Conservation (phyloP, 2,797 vertebrate species). For the Luscinia megarhynchos region DNA sequence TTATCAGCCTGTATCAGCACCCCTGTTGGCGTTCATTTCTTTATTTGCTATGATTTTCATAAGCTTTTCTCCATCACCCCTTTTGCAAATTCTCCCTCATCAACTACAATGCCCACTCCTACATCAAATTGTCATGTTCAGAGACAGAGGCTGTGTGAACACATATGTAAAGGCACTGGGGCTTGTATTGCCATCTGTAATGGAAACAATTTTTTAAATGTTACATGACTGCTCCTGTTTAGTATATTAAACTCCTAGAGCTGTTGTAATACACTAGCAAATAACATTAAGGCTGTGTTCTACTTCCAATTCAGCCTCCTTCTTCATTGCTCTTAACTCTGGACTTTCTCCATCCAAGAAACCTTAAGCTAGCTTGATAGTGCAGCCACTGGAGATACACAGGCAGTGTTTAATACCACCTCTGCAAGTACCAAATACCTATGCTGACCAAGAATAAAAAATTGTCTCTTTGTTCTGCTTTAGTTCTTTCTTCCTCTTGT, state of each 20-base stretch:
- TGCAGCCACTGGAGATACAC: neutral
- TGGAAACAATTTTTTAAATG: neutral
- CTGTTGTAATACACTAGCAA: neutral
- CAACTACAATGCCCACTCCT: accelerated
- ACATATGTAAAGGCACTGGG: neutral
- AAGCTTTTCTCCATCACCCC: neutral
- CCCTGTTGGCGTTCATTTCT: neutral
- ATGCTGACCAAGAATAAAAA: neutral
- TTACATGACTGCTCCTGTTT: neutral
- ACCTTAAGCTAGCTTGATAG: neutral
- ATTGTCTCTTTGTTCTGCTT: neutral
- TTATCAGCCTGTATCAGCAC: neutral
- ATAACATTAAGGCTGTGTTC: neutral
- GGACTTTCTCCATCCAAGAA: neutral
- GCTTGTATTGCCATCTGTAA: neutral
- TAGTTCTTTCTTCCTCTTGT: neutral
- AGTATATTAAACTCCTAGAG: neutral
- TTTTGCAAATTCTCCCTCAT: neutral
- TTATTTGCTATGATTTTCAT: neutral
- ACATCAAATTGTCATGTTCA: neutral
- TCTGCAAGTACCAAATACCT: neutral
- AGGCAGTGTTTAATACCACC: neutral
- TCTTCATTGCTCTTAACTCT: neutral
- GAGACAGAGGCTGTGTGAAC: neutral
- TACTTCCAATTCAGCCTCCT: neutral